Base-by-base conservation (phyloP, 2,113 vertebrate species). In the Callipepla californica region DNA sequence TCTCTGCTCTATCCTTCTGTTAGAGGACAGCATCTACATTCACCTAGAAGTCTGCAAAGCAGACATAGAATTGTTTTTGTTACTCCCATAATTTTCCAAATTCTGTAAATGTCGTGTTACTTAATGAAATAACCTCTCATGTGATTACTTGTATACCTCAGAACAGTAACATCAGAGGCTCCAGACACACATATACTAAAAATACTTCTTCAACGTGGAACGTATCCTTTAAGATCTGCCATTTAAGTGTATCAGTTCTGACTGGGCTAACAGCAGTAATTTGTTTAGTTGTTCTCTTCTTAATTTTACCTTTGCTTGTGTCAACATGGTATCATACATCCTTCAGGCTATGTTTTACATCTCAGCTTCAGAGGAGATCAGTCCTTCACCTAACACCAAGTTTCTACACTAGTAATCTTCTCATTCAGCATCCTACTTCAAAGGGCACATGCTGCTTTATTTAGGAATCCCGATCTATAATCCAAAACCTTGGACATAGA, bases 11-110 rank as follows among this genome's bases (percentile, higher is more conserved):
- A 36, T 75, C 44, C 55, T 48, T n/a, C 22, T 66, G 23, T 42
- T 79, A 62, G n/a, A 77, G 18, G 30, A 91, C 63, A 66, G 77
- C 26, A 44, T 87, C 47, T 91, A 91, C 90, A 76, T 28, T 59
- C 65, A 92, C 58, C 19, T 45, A 62, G 4, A 50, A 82, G 26
- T 73, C 55, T 85, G 50, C 36, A 75, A 66, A 86, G 66, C 44
- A 95, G 34, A 91, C 45, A 26, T 26, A 95, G 63, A 84, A 92
- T 50, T 89, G 75, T 61, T 73, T 72, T 65, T 63, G 59, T 86
- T 67, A 74, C 32, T 89, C 59, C 66, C 92, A 2, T 45, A 17
- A 34, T 78, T 85, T 59, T 74, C 66, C 74, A 84, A 16, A 38
- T 38, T 79, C 70, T 42, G 47, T 38, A 80, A 70, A 32, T 84